These are phyloP conservation scores for Xestia ashworthii DNA, from an alignment of 2,888 invertebrate species.

Conservation along the genomic window DNA sequence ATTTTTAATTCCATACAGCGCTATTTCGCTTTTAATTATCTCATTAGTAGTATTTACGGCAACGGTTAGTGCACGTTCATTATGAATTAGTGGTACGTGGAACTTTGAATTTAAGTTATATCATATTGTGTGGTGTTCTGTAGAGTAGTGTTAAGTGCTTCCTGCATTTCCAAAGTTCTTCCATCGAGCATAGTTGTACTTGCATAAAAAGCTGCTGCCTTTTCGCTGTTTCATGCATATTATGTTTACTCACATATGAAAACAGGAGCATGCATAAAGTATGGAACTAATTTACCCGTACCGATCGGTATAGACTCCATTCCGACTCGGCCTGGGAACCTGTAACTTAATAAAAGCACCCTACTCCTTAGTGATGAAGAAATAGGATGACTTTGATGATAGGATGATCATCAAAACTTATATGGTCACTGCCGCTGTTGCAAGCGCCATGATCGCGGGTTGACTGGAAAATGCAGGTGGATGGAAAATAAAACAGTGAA, in stretches of 20 bases:
- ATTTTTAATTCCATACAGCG: conserved; percentile 59
- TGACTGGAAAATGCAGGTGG: too few species aligned
- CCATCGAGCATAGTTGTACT: neutral
- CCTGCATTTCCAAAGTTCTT: neutral
- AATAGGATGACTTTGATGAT: too few species aligned
- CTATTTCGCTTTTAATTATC: conserved; percentile 62
- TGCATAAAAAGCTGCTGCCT: neutral
- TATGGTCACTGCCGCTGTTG: too few species aligned
- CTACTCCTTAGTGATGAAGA: neutral
- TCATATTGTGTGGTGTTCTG: conserved; percentile 23
- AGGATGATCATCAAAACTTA: too few species aligned
- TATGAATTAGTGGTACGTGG: conserved; percentile 63
- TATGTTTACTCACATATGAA: neutral
- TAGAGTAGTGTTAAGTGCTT: neutral
- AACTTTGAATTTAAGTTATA: conserved; percentile 43
- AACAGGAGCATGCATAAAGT: too few species aligned
- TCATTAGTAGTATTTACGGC: conserved; percentile 63
- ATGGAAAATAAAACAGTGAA: too few species aligned
- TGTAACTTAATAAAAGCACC: neutral
- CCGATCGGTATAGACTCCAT: neutral
- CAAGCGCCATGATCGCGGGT: too few species aligned
- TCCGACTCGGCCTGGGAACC: neutral
- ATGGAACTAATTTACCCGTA: neutral
- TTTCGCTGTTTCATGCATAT: neutral
- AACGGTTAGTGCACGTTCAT: conserved; percentile 59